phyloP scores from a whole-genome alignment of 1,140 invertebrate species.

The Drosophila melanogaster region DNA sequence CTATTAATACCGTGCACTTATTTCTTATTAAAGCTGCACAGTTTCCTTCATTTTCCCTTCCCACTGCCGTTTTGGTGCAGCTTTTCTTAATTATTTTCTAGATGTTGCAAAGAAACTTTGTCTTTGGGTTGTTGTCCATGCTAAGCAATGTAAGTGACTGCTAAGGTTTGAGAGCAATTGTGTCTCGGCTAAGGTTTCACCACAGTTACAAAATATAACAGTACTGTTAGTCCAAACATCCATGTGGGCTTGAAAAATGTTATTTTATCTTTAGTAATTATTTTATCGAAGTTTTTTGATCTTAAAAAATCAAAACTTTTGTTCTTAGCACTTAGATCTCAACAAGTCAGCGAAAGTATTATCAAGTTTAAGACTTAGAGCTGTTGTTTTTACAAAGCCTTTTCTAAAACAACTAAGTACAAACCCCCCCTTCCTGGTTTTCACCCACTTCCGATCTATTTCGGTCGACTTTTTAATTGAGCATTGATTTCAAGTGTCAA shows the following conservation, averaged over 20 bases:
- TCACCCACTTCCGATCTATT: conserved; percentile 12
- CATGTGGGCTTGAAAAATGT: background rate
- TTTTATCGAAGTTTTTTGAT: conserved; percentile 17
- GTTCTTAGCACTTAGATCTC: conserved; percentile 7
- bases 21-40: background rate
- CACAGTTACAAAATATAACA: conserved; percentile 2
- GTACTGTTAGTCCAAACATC: background rate
- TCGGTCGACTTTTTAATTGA: conserved; percentile 27
- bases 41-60: background rate
- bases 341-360: background rate
- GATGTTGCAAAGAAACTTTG: background rate
- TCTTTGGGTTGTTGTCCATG: conserved; percentile 27
- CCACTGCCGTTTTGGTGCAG: background rate
- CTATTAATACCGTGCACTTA: background rate
- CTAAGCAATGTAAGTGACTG: background rate
- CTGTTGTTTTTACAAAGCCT: background rate
- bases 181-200: conserved; percentile 12
- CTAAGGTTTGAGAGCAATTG: conserved; percentile 4
- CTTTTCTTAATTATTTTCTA: background rate
- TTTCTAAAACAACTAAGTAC: background rate
- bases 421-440: too few species aligned
- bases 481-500: conserved; percentile 65
- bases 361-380: conserved; percentile 22
- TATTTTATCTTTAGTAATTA: background rate
- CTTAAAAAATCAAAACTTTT: background rate